Base-by-base conservation (phyloP, 2,113 vertebrate genomes). In the Pachyramphus minor region DNA sequence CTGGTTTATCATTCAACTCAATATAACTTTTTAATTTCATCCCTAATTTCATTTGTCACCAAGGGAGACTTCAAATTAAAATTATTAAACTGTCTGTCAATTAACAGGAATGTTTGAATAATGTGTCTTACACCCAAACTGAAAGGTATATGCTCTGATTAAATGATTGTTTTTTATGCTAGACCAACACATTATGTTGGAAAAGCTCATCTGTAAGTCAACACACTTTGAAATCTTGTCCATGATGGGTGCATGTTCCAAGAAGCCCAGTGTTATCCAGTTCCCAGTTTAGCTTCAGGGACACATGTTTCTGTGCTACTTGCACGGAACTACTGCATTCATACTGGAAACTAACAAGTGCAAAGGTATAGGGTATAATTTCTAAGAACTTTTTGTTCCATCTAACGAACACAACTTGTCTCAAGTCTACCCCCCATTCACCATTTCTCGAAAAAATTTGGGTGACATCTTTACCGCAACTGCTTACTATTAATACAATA, bases 1-100 rank as follows among this genome's bases (percentile, higher is more conserved):
- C 92, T 96, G 47, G 69, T 95, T 91, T 95, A 93, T 96, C 87
- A 85, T 95, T 97, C 89, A 96, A 63, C 30, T 95, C 81, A 87
- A 95, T 96, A 97, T 94, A 97, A 96, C 81, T 95, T 97, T 95
- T 95, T 97, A 74, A 97, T 97, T 97, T 96, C 95, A 95, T 91
- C 50, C 76, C 95, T 96, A 97, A 97, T 97, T 97, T 93, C 84
- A 88, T 81, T 52, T 15, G 74, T 42, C 56, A 89, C 50, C 91
- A 94, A 93, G 94, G 91, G 95, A 96, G 19, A 63, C 55, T 86
- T 96, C 76, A 95, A 93, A 96, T 87, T 94, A 96, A 86, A 96
- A 96, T 96, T 96, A 94, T 95, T 97, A 97, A 94, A 79, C 90
- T 83, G 52, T 45, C 75, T 93, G 92, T 92, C 95, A 96, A 60